phyloP scores from a whole-genome alignment of 1,140 invertebrate genomes.

The Panagrolaimus sp. region DNA sequence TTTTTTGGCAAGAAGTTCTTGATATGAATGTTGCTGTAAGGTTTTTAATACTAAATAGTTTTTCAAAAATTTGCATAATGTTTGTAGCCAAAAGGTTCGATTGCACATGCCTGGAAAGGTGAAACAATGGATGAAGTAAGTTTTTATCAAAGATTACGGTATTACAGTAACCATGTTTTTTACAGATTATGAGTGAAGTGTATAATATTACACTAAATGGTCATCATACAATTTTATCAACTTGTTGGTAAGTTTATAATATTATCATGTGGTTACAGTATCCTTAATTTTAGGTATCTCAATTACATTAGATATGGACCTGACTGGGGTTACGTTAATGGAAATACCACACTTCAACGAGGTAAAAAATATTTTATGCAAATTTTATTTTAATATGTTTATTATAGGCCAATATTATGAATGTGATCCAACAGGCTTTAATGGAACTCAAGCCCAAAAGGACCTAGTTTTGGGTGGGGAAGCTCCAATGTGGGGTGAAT shows the following conservation, averaged over 20 bases:
- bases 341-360: neutral
- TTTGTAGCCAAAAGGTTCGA: neutral
- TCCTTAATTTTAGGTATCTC: slow-evolving; percentile 22
- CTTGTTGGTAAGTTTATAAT: slow-evolving; percentile 52
- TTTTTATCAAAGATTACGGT: neutral
- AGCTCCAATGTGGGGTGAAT: slow-evolving; percentile 77
- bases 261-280: neutral
- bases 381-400: neutral
- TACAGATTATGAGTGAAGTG: slow-evolving; percentile 50
- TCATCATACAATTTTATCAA: slow-evolving; percentile 58
- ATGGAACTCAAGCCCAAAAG: slow-evolving; percentile 57
- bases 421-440: slow-evolving; percentile 71
- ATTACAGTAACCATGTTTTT: too few relatives aligned
- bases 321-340: slow-evolving; percentile 34
- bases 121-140: neutral
- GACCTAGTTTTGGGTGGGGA: slow-evolving; percentile 72
- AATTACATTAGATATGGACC: slow-evolving; percentile 51
- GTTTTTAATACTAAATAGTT: too few relatives aligned
- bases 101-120: slow-evolving; percentile 16
- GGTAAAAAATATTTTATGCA: neutral
- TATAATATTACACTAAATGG: slow-evolving; percentile 66
- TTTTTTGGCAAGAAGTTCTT: slow-evolving; percentile 15
- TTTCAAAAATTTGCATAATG: neutral
- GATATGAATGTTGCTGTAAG: neutral
- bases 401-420: slow-evolving; percentile 67